These are phyloP conservation scores for Pyrrhosoma nymphula DNA, from an alignment of 2,888 invertebrate species.

Conservation along the genomic window DNA sequence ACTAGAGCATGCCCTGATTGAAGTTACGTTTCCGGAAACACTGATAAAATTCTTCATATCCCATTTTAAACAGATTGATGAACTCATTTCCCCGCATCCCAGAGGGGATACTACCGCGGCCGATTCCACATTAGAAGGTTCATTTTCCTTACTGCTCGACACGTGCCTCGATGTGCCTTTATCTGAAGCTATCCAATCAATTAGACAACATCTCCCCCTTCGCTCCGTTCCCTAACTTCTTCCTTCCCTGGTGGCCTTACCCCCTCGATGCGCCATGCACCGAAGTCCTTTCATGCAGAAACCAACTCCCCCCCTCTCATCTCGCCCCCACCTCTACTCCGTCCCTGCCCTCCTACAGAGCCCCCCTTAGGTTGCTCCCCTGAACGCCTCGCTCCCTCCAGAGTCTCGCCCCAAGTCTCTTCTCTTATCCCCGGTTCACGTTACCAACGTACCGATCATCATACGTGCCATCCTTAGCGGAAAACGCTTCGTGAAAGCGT, in stretches of 20 bases:
- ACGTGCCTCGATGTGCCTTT: constrained; percentile 21
- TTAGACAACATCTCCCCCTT: constrained; percentile 32
- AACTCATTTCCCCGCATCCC: background rate
- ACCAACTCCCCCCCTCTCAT: background rate
- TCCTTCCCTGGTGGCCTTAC: background rate
- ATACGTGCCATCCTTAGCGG: too few species aligned
- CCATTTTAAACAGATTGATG: background rate
- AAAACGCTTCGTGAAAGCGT: too few species aligned
- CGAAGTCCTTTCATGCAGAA: constrained; percentile 26
- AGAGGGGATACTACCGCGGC: background rate
- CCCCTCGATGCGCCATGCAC: constrained; percentile 2
- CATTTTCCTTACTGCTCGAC: constrained; percentile 18
- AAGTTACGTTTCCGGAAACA: background rate
- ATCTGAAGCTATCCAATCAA: constrained; percentile 36
- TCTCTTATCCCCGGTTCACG: too few species aligned
- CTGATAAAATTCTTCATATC: background rate
- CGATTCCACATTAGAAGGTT: background rate
- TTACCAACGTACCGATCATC: too few species aligned
- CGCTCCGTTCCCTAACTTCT: background rate
- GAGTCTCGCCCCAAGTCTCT: background rate
- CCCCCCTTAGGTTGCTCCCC: background rate
- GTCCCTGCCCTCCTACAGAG: background rate
- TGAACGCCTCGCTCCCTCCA: background rate
- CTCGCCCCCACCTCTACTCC: background rate
- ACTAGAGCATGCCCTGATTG: background rate